These are phyloP conservation scores for Trissolcus brochymenae DNA, from an alignment of 2,888 invertebrate genomes.

Conservation along the genomic window DNA sequence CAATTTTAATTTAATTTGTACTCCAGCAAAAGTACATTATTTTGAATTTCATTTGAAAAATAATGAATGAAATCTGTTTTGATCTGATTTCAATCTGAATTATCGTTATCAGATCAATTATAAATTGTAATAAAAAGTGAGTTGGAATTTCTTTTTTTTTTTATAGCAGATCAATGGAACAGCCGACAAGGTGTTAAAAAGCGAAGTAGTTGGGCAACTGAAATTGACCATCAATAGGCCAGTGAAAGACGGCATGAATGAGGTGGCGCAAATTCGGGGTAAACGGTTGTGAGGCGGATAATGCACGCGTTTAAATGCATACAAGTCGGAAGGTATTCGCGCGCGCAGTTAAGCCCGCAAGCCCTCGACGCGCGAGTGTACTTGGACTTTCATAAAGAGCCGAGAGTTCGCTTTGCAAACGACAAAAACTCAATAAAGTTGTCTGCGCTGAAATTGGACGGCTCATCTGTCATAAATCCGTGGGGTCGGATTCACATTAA, in stretches of 20 bases:
- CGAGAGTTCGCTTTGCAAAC: conserved; percentile 62
- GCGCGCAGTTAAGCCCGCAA: conserved; percentile 63
- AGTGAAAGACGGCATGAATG: conserved; percentile 36
- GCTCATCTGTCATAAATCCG: conserved; percentile 25
- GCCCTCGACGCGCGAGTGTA: conserved; percentile 21
- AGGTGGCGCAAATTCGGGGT: conserved; percentile 11
- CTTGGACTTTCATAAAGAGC: conserved; percentile 64
- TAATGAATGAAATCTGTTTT: too few relatives aligned
- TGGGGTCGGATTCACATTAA: neutral
- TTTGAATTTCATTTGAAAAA: too few relatives aligned
- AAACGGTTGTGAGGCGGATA: conserved; percentile 62
- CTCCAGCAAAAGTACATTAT: too few relatives aligned
- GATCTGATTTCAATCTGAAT: too few relatives aligned
- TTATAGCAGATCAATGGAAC: too few relatives aligned
- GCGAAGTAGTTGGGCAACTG: conserved; percentile 6
- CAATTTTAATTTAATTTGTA: too few relatives aligned
- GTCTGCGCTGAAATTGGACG: conserved; percentile 62
- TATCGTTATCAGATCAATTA: too few relatives aligned
- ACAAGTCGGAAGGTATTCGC: conserved; percentile 67
- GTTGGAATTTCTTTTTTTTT: too few relatives aligned
- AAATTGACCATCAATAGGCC: conserved; percentile 32
- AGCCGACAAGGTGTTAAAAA: neutral
- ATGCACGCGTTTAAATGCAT: conserved; percentile 74
- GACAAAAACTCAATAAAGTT: conserved; percentile 62
- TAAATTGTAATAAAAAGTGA: neutral